Evolutionary conservation across 2,888 invertebrate genomes (phyloP).

Genomic region (Drosophila birchii): DNA sequence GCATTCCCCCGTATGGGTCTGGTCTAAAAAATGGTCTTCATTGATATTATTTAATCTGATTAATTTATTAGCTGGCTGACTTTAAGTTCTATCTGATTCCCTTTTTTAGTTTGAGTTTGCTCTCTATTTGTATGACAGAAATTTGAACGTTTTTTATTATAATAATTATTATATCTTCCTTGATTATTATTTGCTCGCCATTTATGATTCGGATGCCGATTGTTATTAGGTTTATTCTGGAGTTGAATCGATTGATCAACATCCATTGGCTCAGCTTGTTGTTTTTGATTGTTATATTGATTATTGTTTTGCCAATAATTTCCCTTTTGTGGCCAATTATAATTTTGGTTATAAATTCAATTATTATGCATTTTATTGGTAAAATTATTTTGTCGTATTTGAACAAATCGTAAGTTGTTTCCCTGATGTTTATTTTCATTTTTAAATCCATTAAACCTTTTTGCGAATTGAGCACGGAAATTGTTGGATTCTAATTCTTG

Average conservation of each 20-base stretch:
- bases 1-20: no score
- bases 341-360: background rate
- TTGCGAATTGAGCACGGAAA: slow-evolving; percentile 11
- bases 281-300: slow-evolving; percentile 19
- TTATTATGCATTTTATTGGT: background rate
- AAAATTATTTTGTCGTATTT: background rate
- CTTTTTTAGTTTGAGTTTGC: background rate
- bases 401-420: background rate
- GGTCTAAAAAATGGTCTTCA: no score
- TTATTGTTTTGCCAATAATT: slow-evolving; percentile 5
- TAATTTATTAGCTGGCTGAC: no score
- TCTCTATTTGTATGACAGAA: background rate
- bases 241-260: slow-evolving; percentile 3
- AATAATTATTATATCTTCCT: slow-evolving; percentile 8
- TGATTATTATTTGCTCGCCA: background rate
- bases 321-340: slow-evolving; percentile 10
- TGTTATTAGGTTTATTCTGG: slow-evolving; percentile 2
- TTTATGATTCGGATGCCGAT: background rate
- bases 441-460: slow-evolving; percentile 2
- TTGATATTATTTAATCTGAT: no score
- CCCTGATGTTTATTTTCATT: background rate
- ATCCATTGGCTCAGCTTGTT: slow-evolving; percentile 4
- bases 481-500: slow-evolving; percentile 6
- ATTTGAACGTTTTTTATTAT: slow-evolving; percentile 4
- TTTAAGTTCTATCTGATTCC: no score